phyloP scores from a whole-genome alignment of 2,797 vertebrate genomes.

The Microchirus variegatus region DNA sequence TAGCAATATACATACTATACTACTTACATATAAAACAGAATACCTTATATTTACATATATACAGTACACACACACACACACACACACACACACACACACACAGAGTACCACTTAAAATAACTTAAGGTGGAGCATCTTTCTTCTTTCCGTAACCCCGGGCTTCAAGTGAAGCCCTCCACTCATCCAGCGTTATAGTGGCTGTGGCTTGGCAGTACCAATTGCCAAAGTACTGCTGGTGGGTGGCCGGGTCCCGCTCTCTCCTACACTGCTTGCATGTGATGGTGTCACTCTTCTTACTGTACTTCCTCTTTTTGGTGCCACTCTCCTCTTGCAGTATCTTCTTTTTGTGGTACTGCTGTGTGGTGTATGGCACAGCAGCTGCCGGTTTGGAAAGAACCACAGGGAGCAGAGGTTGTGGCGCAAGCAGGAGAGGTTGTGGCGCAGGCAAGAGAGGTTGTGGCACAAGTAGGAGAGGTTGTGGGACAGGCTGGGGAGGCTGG shows the following conservation, averaged over 20 bases:
- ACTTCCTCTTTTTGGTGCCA: constrained; percentile 1
- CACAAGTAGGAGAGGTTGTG: too few relatives aligned
- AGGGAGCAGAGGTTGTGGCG: neutral
- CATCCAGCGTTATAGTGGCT: too few relatives aligned
- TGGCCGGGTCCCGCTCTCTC: neutral
- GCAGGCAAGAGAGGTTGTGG: neutral
- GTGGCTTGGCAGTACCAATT: constrained; percentile 8
- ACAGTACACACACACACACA: too few relatives aligned
- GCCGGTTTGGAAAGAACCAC: neutral
- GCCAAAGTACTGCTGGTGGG: constrained; percentile 12
- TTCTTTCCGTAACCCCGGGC: too few relatives aligned
- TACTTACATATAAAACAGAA: too few relatives aligned
- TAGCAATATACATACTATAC: too few relatives aligned
- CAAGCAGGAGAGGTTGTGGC: neutral
- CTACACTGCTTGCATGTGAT: constrained; percentile 4
- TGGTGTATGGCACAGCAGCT: neutral
- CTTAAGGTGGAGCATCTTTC: too few relatives aligned
- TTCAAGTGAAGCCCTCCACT: too few relatives aligned
- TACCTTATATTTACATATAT: too few relatives aligned
- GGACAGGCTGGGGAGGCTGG: too few relatives aligned
- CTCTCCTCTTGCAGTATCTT: neutral
- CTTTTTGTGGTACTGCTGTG: constrained; percentile 1
- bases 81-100: too few relatives aligned
- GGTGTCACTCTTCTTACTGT: neutral
- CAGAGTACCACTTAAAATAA: too few relatives aligned